Percentiles rank a stretch among this genome's conserved stretches.
phyloP scores from a whole-genome alignment of 2,888 invertebrate genomes.

The Lutraria lutraria region DNA sequence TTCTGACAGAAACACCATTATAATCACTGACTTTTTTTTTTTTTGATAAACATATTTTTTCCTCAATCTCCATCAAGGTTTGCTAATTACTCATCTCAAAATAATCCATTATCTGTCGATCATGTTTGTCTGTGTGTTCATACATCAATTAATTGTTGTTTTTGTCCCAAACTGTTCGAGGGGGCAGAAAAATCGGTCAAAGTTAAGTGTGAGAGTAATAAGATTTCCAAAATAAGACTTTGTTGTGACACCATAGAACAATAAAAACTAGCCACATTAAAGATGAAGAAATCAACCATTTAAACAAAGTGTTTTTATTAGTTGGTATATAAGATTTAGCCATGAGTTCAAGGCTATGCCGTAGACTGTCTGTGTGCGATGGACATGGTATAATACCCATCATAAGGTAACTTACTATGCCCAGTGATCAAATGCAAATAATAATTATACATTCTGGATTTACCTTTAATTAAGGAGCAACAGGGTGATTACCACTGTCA shows the following conservation, averaged over 20 bases:
- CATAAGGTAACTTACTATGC: not conserved
- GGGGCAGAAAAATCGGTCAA: not conserved
- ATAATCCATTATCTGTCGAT: not conserved
- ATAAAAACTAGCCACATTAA: conserved; percentile 18
- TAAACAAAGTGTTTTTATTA: not conserved
- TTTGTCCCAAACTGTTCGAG: not conserved
- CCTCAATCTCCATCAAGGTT: not conserved
- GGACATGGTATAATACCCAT: not conserved
- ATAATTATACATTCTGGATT: no score
- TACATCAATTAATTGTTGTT: not conserved
- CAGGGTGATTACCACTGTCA: no score
- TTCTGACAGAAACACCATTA: conserved; percentile 6
- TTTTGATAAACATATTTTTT: not conserved
- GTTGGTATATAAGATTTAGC: not conserved
- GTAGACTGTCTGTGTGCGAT: not conserved
- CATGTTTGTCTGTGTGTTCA: not conserved
- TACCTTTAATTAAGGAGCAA: no score
- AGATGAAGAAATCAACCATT: not conserved
- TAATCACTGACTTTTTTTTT: not conserved
- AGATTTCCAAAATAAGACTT: not conserved
- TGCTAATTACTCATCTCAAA: conserved; percentile 4
- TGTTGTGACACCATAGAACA: conserved; percentile 7
- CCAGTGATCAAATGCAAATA: no score
- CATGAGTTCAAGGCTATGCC: not conserved
- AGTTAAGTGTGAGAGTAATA: not conserved